Evolutionary conservation across 2,888 invertebrate genomes (phyloP).

Genomic region (Orgyia antiqua): DNA sequence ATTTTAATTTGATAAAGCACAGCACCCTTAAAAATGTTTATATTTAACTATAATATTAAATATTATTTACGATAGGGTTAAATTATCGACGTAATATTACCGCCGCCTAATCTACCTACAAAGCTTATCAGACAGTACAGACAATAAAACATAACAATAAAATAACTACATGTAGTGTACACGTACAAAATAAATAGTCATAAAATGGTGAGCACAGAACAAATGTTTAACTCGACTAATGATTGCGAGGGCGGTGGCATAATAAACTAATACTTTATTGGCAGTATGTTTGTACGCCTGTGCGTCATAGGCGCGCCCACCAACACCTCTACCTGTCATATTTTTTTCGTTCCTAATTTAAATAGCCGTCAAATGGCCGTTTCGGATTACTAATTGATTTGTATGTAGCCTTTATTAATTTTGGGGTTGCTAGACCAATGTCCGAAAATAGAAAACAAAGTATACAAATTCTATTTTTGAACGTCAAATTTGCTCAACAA

Average conservation of each 20-base stretch:
- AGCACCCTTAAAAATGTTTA: too few relatives aligned
- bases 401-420: conserved; percentile 7
- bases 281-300: conserved; percentile 52
- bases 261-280: conserved; percentile 72
- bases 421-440: conserved; percentile 4
- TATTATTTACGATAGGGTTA: neutral
- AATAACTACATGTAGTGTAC: conserved; percentile 3
- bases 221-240: conserved; percentile 39
- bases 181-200: conserved; percentile 37
- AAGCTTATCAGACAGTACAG: too few relatives aligned
- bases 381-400: conserved; percentile 34
- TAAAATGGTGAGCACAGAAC: conserved; percentile 37
- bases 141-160: too few relatives aligned
- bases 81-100: too few relatives aligned
- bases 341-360: conserved; percentile 34
- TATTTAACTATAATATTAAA: too few relatives aligned
- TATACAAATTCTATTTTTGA: too few relatives aligned
- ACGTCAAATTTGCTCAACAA: too few relatives aligned
- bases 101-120: too few relatives aligned
- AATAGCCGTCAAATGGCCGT: conserved; percentile 25
- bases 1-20: too few relatives aligned
- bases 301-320: conserved; percentile 67
- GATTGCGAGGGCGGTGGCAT: conserved; percentile 61
- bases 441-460: neutral
- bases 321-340: conserved; percentile 20